phyloP scores from a whole-genome alignment of 2,797 vertebrate species.

The Pseudomugil tenellus region DNA sequence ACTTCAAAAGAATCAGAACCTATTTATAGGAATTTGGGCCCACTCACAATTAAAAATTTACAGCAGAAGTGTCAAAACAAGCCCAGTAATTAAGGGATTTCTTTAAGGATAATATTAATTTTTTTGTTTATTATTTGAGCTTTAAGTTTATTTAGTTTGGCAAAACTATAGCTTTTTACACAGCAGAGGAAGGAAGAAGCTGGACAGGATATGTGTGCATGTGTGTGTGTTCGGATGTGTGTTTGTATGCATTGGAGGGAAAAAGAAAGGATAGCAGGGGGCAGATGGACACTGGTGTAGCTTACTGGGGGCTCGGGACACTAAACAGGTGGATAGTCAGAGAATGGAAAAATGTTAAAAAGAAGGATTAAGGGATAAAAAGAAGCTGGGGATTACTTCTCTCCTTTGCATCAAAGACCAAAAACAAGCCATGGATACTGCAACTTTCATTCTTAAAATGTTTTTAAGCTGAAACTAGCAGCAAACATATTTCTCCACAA shows the following conservation, averaged over 20 bases:
- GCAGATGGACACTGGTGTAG: slow-evolving; percentile 70
- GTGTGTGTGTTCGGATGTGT: slow-evolving; percentile 10
- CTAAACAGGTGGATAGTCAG: slow-evolving; percentile 70
- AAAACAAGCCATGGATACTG: slow-evolving; percentile 31
- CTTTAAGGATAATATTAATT: neutral
- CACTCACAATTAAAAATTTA: slow-evolving; percentile 22
- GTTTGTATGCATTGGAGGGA: slow-evolving; percentile 1
- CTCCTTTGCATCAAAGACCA: slow-evolving; percentile 49
- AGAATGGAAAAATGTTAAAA: slow-evolving; percentile 55
- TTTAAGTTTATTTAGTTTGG: slow-evolving; percentile 58
- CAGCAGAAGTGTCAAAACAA: slow-evolving; percentile 30
- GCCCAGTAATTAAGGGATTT: slow-evolving; percentile 22
- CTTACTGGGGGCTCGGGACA: slow-evolving; percentile 50
- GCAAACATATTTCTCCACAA: neutral
- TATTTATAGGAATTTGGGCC: slow-evolving; percentile 12
- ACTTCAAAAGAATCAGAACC: neutral
- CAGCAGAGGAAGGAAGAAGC: slow-evolving; percentile 45
- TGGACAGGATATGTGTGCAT: slow-evolving; percentile 30
- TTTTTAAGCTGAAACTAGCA: neutral
- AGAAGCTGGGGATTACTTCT: slow-evolving; percentile 62
- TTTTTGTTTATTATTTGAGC: neutral
- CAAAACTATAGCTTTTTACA: slow-evolving; percentile 42
- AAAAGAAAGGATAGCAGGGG: slow-evolving; percentile 37
- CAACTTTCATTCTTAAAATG: slow-evolving; percentile 37
- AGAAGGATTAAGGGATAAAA: slow-evolving; percentile 70